Base-by-base conservation (phyloP, 2,113 vertebrate species). In the Centrocercus urophasianus region DNA sequence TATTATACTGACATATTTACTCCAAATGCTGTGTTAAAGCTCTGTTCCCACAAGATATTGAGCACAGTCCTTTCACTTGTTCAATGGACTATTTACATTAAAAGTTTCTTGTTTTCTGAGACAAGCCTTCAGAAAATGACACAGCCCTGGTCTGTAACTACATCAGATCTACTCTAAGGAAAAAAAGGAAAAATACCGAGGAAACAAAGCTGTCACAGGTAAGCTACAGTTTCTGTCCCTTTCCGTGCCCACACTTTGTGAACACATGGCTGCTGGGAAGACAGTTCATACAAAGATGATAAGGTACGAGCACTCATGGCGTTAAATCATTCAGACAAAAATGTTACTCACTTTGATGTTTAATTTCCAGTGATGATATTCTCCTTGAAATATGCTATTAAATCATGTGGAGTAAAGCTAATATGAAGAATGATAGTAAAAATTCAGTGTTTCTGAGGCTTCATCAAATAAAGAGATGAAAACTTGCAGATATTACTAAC, bases 321-420 rank as follows among this genome's bases (percentile, higher is more conserved):
- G n/a, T 75, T 89, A 90, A 90, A 57, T 36, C 80, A 72, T 34
- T 63, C 38, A 54, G 67, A 32, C 4, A 64, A 82, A 91, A 91
- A 59, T 22, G 2, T 5, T 56, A 60, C 56, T 67, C 5, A 7
- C 81, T 86, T 72, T 81, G 43, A 86, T 69, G 52, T 18, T 65
- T n/a, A 61, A 28, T 54, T 83, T 86, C 64, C 42, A 83, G 42
- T 32, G 18, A 57, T 47, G 30, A 77, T 70, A 57, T 38, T 60
- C 14, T 54, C 42, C 38, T 47, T 82, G 70, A 91, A 89, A 76
- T 70, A 54, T 40, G 8, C 38, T 80, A 45, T 72, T 87, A 93
- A 93, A 84, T 87, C 54, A 86, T 12, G 10, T 10, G 47, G 13
- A 84, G 1, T 76, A 21, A 85, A 94, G 76, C 5, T 79, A 57